phyloP scores from a whole-genome alignment of 2,888 invertebrate genomes.

The Oasisia sp. region DNA sequence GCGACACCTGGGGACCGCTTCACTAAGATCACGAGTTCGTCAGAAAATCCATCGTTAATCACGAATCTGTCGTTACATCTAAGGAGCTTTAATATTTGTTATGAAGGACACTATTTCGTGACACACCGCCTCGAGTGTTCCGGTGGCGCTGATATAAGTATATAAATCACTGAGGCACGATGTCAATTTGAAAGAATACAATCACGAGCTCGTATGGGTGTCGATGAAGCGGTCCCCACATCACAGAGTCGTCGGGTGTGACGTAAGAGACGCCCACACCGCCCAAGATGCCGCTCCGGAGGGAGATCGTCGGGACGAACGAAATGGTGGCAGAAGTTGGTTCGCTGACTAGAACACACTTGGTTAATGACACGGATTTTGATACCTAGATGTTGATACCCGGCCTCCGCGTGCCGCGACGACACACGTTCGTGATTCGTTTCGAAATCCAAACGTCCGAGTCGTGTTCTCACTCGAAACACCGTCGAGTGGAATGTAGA shows the following conservation, averaged over 20 bases:
- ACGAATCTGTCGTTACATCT: no score
- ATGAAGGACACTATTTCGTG: no score
- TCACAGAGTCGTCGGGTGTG: not conserved
- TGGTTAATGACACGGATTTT: not conserved
- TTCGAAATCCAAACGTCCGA: not conserved
- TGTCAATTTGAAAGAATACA: no score
- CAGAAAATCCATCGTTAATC: no score
- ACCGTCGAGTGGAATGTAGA: not conserved
- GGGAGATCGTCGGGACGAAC: not conserved
- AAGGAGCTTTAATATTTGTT: no score
- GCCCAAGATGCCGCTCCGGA: not conserved
- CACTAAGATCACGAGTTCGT: no score
- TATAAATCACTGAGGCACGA: no score
- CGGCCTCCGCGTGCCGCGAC: not conserved
- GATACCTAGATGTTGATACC: not conserved
- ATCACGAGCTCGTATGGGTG: not conserved
- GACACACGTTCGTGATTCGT: not conserved
- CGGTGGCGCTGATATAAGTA: no score
- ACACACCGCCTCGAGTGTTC: no score
- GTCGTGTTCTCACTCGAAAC: not conserved
- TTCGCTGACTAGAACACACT: slow-evolving; percentile 13
- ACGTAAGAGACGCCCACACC: not conserved
- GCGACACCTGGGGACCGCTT: not conserved
- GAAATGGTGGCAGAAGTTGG: not conserved
- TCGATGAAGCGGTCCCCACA: not conserved